A percentile compares a stretch with the other conserved stretches of the same genome.
These are phyloP conservation scores for Perithous albicinctus DNA, from an alignment of 2,888 invertebrate species.

Conservation along the genomic window DNA sequence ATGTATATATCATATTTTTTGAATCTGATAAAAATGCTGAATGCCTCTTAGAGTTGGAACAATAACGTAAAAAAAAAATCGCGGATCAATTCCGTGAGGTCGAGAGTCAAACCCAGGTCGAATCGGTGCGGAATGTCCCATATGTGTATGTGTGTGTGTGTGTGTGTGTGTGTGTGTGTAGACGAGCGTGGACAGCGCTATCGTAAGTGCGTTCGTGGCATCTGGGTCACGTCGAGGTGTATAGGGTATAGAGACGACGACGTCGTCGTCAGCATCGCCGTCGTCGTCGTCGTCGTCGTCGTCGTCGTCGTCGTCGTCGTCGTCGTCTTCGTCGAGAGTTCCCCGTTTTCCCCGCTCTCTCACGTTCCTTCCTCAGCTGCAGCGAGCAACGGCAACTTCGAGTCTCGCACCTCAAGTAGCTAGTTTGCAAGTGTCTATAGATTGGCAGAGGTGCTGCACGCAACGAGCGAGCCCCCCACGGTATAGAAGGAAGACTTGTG, in stretches of 20 bases:
- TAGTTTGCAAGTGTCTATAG: constrained; percentile 28
- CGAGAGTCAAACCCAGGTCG: too few species aligned
- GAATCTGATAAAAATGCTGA: too few species aligned
- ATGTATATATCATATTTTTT: too few species aligned
- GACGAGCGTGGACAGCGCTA: constrained; percentile 18
- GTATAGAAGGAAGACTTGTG: neutral
- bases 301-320: constrained; percentile 16
- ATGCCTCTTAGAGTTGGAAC: too few species aligned
- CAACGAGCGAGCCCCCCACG: neutral
- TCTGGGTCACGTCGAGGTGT: constrained; percentile 76
- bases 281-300: constrained; percentile 13
- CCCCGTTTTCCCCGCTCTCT: neutral
- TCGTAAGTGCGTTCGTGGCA: constrained; percentile 70
- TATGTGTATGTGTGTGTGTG: too few species aligned
- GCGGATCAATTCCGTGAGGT: too few species aligned
- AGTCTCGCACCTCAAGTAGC: constrained; percentile 43
- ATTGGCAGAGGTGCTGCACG: neutral
- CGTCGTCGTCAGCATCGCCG: constrained; percentile 11
- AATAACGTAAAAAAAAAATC: too few species aligned
- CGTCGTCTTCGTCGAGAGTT: constrained; percentile 29
- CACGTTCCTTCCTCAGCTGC: constrained; percentile 18
- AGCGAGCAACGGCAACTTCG: constrained; percentile 11
- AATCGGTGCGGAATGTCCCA: too few species aligned
- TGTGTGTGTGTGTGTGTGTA: too few species aligned
- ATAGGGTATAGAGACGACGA: constrained; percentile 34